Conservation (phyloP, 92 coral and sea anemone species). For the Siderastrea siderea region DNA sequence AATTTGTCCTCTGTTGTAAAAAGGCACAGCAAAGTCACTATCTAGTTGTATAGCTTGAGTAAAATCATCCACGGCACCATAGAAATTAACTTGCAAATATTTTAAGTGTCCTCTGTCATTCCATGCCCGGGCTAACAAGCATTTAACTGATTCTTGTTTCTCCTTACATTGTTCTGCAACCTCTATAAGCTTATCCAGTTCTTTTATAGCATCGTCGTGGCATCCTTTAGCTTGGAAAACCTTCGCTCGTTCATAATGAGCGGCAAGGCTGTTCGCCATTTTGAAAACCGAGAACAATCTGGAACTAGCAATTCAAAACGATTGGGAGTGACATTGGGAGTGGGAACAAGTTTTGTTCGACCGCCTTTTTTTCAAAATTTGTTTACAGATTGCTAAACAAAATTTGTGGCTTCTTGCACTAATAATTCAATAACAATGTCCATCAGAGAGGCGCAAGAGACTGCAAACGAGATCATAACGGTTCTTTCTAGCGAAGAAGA, state of each 20-base stretch:
- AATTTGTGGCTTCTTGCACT: background rate
- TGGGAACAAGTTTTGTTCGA: slow-evolving; percentile 15
- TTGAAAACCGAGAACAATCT: slow-evolving; percentile 14
- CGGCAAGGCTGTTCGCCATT: slow-evolving; percentile 22
- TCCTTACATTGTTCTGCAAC: background rate
- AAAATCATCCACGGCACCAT: slow-evolving; percentile 62
- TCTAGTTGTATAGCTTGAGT: slow-evolving; percentile 66
- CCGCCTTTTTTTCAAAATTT: slow-evolving; percentile 17
- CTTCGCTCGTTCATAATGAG: slow-evolving; percentile 40
- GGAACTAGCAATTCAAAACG: background rate
- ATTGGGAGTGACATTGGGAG: slow-evolving; percentile 8
- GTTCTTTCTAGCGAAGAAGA: slow-evolving; percentile 92
- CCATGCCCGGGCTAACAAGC: slow-evolving; percentile 50
- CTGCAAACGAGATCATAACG: slow-evolving; percentile 76
- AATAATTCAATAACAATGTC: slow-evolving; percentile 36
- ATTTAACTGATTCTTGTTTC: background rate
- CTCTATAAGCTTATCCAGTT: slow-evolving; percentile 41
- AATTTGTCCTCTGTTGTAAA: slow-evolving; percentile 76
- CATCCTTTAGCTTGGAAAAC: slow-evolving; percentile 30
- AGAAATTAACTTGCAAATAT: slow-evolving; percentile 66
- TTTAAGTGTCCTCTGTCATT: slow-evolving; percentile 73
- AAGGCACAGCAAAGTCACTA: slow-evolving; percentile 58
- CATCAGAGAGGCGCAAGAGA: slow-evolving; percentile 46
- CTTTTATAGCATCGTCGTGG: slow-evolving; percentile 36
- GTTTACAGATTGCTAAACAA: background rate